Evolutionary conservation across 2,797 vertebrate species (phyloP).

Genomic region (Atherinosoma microstoma): DNA sequence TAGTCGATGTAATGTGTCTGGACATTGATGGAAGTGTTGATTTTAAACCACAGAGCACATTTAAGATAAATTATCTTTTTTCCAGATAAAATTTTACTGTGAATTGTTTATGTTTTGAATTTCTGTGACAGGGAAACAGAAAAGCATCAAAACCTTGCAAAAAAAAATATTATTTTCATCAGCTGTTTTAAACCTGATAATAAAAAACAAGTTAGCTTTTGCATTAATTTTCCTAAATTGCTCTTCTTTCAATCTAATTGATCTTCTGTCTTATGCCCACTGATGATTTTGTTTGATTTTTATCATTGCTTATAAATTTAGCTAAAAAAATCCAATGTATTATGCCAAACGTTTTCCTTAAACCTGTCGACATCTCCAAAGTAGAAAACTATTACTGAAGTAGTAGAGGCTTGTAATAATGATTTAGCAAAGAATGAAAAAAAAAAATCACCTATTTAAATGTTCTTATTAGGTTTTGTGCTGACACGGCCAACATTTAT

Average conservation of each 20-base stretch:
- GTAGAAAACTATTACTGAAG: not conserved
- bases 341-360: not conserved
- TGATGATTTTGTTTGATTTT: not conserved
- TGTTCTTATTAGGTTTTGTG: constrained; percentile 11
- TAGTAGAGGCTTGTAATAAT: not conserved
- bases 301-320: too few relatives aligned
- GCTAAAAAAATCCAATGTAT: not conserved
- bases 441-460: not conserved
- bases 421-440: not conserved
- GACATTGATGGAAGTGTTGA: constrained; percentile 48
- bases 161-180: not conserved
- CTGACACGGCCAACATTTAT: constrained; percentile 16
- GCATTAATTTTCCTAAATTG: not conserved
- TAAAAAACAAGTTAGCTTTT: constrained; percentile 16
- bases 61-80: constrained; percentile 23
- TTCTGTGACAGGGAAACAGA: constrained; percentile 27
- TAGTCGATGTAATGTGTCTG: constrained; percentile 42
- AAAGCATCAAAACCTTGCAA: constrained; percentile 12
- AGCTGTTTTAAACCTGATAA: constrained; percentile 14
- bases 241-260: not conserved
- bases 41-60: constrained; percentile 34
- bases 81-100: constrained; percentile 23
- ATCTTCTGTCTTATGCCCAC: not conserved
- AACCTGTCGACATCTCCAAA: too few relatives aligned
- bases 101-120: constrained; percentile 31